Percentiles rank a stretch among this genome's conserved stretches.
Conservation (phyloP, 2,113 vertebrate species). For the Nettapus auritus region DNA sequence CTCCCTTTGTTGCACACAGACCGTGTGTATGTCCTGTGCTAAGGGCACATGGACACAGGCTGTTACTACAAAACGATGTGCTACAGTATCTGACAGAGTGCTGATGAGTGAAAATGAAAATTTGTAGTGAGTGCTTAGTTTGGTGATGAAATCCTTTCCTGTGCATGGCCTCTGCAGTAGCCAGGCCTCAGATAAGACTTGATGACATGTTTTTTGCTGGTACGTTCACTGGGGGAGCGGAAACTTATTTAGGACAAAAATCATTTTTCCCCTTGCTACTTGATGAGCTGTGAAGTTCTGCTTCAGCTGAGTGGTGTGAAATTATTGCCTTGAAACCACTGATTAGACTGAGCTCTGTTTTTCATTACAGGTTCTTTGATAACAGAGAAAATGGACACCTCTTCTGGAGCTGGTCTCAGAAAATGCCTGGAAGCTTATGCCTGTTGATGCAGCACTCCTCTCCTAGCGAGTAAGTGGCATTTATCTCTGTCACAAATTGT, state of each 20-base stretch:
- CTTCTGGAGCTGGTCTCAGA: neutral
- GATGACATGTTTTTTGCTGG: neutral
- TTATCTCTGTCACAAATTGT: neutral
- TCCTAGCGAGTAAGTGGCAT: neutral
- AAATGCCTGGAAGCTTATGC: neutral
- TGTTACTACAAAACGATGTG: rapidly evolving
- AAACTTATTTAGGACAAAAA: neutral
- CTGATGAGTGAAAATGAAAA: neutral
- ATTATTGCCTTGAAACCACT: neutral
- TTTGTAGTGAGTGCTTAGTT: neutral
- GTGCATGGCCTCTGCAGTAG: neutral
- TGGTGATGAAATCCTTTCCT: neutral
- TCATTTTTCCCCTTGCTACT: neutral
- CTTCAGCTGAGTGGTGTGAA: neutral
- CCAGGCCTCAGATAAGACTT: neutral
- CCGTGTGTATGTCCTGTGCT: rapidly evolving
- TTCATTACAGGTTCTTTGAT: neutral
- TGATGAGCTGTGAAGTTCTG: conserved; percentile 16
- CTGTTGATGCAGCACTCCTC: neutral
- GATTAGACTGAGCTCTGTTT: neutral
- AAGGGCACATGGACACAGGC: rapidly evolving
- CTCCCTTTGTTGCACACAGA: neutral
- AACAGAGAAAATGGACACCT: neutral
- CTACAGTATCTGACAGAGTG: neutral
- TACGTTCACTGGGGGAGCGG: neutral